phyloP scores from a whole-genome alignment of 1,140 invertebrate genomes.

The Trichonephila clavata region DNA sequence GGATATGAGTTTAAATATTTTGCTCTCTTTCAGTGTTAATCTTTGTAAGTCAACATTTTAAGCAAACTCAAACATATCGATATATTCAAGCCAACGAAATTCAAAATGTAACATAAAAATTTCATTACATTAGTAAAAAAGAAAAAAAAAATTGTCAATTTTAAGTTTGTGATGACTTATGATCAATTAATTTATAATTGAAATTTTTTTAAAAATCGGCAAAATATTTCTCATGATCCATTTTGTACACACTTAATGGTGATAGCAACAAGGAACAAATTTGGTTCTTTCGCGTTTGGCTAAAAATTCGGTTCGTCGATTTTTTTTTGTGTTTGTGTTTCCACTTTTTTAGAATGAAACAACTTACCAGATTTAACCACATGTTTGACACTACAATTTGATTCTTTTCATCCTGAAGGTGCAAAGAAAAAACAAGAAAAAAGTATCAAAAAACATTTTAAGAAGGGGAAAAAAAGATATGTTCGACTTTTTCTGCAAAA shows the following conservation, averaged over 20 bases:
- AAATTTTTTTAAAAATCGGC: neutral
- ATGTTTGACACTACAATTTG: slow-evolving; percentile 97
- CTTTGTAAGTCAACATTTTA: too few species aligned
- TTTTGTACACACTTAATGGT: slow-evolving; percentile 53
- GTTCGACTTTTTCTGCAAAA: slow-evolving; percentile 70
- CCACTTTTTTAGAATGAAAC: slow-evolving; percentile 77
- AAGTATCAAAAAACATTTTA: slow-evolving; percentile 76
- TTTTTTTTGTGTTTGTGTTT: slow-evolving; percentile 59
- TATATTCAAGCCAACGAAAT: too few species aligned
- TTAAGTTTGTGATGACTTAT: neutral
- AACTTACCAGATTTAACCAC: slow-evolving; percentile 98
- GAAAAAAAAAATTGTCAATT: too few species aligned
- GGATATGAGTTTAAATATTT: neutral
- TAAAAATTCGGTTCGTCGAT: slow-evolving; percentile 67
- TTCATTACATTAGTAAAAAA: too few species aligned
- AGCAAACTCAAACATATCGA: too few species aligned
- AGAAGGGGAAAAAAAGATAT: slow-evolving; percentile 75
- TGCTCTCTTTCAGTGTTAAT: too few species aligned
- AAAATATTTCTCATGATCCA: slow-evolving; percentile 52
- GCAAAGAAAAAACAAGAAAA: slow-evolving; percentile 76
- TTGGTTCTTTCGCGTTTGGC: slow-evolving; percentile 60
- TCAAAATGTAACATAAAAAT: too few species aligned
- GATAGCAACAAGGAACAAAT: slow-evolving; percentile 65
- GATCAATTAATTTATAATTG: too few species aligned
- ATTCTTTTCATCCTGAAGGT: slow-evolving; percentile 89